Percentiles rank a stretch among this genome's conserved stretches.
These are phyloP conservation scores for Brachyopa scutellaris DNA, from an alignment of 2,888 invertebrate species.

Conservation along the genomic window DNA sequence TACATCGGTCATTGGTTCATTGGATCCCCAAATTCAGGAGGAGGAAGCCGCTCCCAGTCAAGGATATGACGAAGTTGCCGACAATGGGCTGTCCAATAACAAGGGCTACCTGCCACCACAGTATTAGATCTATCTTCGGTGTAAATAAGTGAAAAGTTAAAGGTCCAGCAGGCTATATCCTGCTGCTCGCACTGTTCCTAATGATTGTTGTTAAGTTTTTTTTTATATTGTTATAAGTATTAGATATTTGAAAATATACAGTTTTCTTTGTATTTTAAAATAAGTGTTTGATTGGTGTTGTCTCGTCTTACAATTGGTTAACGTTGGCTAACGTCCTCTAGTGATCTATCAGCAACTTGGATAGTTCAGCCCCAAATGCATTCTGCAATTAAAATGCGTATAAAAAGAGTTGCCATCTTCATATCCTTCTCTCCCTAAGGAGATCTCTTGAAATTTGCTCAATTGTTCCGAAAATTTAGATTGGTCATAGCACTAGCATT, in stretches of 20 bases:
- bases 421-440: too few relatives aligned
- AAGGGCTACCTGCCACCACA: slow-evolving; percentile 67
- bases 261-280: slow-evolving; percentile 6
- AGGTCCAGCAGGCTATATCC: slow-evolving; percentile 64
- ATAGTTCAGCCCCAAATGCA: too few relatives aligned
- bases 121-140: slow-evolving; percentile 75
- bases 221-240: slow-evolving; percentile 38
- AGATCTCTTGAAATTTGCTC: too few relatives aligned
- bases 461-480: too few relatives aligned
- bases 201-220: slow-evolving; percentile 61
- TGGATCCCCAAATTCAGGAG: slow-evolving; percentile 78
- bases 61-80: slow-evolving; percentile 32
- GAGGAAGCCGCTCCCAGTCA: slow-evolving; percentile 73
- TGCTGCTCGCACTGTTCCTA: slow-evolving; percentile 44
- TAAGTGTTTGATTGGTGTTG: too few relatives aligned
- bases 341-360: too few relatives aligned
- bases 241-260: slow-evolving; percentile 7
- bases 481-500: too few relatives aligned
- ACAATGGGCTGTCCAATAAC: slow-evolving; percentile 27
- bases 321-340: too few relatives aligned
- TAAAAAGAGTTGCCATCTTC: too few relatives aligned
- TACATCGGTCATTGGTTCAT: slow-evolving; percentile 79
- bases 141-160: slow-evolving; percentile 74
- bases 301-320: too few relatives aligned
- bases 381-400: too few relatives aligned